Conservation (phyloP, 2,797 vertebrate species). For the Poecile montanus region DNA sequence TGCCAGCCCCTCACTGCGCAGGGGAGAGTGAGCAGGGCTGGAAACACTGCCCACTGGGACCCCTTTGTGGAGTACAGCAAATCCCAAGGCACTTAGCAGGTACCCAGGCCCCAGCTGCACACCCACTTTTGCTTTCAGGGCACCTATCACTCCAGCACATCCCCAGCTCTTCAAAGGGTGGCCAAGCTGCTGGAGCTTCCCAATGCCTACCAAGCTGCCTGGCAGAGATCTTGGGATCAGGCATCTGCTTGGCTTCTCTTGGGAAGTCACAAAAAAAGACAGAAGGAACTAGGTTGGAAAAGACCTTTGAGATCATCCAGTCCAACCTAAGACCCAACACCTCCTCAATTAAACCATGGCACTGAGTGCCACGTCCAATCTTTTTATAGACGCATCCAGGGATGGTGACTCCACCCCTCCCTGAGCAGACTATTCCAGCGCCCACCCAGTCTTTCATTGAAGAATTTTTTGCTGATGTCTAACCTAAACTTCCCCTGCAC, state of each 20-base stretch:
- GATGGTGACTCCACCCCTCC: background rate
- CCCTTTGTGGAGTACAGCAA: background rate
- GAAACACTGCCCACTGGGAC: background rate
- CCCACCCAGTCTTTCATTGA: background rate
- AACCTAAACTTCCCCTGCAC: background rate
- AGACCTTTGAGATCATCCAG: background rate
- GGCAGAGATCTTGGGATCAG: background rate
- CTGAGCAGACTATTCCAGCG: background rate
- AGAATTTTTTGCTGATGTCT: background rate
- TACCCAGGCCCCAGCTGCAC: background rate
- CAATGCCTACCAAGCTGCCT: background rate
- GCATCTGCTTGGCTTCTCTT: background rate
- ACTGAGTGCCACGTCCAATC: background rate
- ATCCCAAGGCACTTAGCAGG: background rate
- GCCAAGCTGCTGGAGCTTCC: background rate
- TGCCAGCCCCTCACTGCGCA: background rate
- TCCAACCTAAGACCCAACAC: background rate
- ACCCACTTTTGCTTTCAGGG: background rate
- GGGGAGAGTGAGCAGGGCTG: background rate
- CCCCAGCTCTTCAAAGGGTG: background rate
- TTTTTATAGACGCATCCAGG: accelerated
- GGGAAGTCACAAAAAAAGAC: background rate
- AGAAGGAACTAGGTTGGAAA: background rate
- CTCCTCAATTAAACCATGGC: background rate
- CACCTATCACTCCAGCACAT: background rate